Conservation (phyloP, 2,888 invertebrate genomes). For the Aphrophora alni region DNA sequence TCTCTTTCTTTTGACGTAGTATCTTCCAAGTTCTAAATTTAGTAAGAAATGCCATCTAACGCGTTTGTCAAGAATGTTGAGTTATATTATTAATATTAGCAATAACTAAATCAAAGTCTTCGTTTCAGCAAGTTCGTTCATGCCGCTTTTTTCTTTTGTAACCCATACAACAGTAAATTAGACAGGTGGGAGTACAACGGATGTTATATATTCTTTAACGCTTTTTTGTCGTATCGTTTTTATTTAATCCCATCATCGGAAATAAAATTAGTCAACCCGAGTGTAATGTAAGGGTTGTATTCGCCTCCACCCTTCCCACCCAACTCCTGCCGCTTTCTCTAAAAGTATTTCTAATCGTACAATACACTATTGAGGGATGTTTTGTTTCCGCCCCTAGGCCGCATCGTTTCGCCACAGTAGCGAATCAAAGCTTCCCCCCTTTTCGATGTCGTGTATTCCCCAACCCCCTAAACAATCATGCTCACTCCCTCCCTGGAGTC, state of each 20-base stretch:
- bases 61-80: no score
- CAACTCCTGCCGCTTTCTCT: background rate
- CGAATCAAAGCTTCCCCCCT: constrained; percentile 26
- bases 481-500: constrained; percentile 8
- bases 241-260: constrained; percentile 9
- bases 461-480: constrained; percentile 2
- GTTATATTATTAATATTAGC: no score
- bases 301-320: background rate
- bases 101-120: background rate
- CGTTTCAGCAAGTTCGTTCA: background rate
- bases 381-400: constrained; percentile 27
- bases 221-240: background rate
- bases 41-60: no score
- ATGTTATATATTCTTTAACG: background rate
- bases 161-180: background rate
- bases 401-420: constrained; percentile 27
- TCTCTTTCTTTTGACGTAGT: no score
- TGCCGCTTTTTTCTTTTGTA: background rate
- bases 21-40: no score
- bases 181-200: background rate
- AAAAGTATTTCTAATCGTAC: constrained; percentile 6
- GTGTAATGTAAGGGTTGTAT: background rate
- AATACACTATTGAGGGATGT: constrained; percentile 18
- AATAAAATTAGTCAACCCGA: constrained; percentile 2
- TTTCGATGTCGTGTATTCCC: constrained; percentile 11